Evolutionary conservation across 2,113 vertebrate species (phyloP), one percentile per base, ranked within the genome.

Genomic region (Carollia perspicillata): DNA sequence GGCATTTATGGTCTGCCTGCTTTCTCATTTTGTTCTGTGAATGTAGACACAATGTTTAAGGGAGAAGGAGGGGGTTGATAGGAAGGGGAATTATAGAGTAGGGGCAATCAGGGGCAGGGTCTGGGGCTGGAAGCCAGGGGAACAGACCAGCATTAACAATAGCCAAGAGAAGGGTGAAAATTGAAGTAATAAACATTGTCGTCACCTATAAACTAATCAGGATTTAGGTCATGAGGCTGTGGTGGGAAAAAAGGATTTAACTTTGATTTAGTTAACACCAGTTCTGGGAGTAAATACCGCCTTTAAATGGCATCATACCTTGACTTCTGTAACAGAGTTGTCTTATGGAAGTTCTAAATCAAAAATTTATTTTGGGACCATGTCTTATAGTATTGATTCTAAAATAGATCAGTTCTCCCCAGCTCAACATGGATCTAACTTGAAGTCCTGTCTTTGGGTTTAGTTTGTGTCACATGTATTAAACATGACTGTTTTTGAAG

Each of bases 71-170:
- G 35, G 33, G 2, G 81, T 68, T 65, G 20, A 28, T 44, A 23
- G 16, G 5, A 53, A 44, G 42, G 4, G 13, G 22, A 65, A 60
- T 51, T 55, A 13, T 1, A 55, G 55, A 78, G 8, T 33, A 77
- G 49, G 3, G 42, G 5, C 26, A 20, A 3, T 60, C 1, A 2
- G 14, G 10, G 18, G 2, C 2, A 0, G 33, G 0, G 0, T 44
- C 35, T 87, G 18, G 20, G 10, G 3, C 8, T 12, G 4, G 53
- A 83, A 81, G 12, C 18, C 40, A 9, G 42, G 2, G 33, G 16
- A 28, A 26, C 28, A 49, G 72, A 63, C 16, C 14, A 9, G 13
- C 23, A 2, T 58, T 37, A 35, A 10, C 0, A 12, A 16, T 8
- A 23, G 68, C 20, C 8, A 26, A 8, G 10, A 13, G 44, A 80